A percentile compares a stretch with the other conserved stretches of the same genome.
Evolutionary conservation across 2,888 invertebrate genomes (phyloP).

Genomic region (Anagyrus pseudococci): DNA sequence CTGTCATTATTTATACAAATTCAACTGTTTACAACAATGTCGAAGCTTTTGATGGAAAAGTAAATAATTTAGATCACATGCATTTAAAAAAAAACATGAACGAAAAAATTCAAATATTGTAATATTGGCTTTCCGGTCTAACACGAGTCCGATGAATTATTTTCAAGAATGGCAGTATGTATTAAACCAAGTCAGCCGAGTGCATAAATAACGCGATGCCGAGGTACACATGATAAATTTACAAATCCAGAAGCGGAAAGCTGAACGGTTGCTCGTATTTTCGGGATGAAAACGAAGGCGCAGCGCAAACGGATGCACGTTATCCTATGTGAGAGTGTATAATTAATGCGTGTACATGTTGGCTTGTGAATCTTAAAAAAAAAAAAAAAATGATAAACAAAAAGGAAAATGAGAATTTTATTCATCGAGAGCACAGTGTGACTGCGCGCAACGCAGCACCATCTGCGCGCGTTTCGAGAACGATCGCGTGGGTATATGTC

Average conservation of each 20-base stretch:
- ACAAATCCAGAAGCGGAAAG: slow-evolving; percentile 10
- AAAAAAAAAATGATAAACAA: slow-evolving; percentile 9
- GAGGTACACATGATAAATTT: slow-evolving; percentile 1
- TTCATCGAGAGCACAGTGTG: slow-evolving; percentile 1
- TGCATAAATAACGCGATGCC: slow-evolving; percentile 10
- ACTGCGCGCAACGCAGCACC: slow-evolving; percentile 18
- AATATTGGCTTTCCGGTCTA: too few species aligned
- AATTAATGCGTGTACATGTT: slow-evolving; percentile 12
- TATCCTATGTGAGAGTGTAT: not conserved
- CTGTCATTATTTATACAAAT: not conserved
- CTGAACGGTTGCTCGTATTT: not conserved
- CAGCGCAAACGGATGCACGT: slow-evolving; percentile 8
- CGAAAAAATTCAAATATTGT: not conserved
- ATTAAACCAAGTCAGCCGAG: slow-evolving; percentile 21
- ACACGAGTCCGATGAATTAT: slow-evolving; percentile 13
- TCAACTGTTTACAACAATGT: slow-evolving; percentile 6
- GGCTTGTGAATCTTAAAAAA: too few species aligned
- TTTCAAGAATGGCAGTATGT: slow-evolving; percentile 19
- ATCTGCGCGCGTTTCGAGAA: slow-evolving; percentile 18
- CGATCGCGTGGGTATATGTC: not conserved
- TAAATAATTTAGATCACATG: slow-evolving; percentile 2
- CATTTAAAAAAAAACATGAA: slow-evolving; percentile 11
- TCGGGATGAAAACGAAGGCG: slow-evolving; percentile 3
- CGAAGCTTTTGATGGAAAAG: not conserved
- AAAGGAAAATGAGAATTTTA: slow-evolving; percentile 8